Conservation (phyloP, 2,113 vertebrate species). For the Cranoglanis bouderius region DNA sequence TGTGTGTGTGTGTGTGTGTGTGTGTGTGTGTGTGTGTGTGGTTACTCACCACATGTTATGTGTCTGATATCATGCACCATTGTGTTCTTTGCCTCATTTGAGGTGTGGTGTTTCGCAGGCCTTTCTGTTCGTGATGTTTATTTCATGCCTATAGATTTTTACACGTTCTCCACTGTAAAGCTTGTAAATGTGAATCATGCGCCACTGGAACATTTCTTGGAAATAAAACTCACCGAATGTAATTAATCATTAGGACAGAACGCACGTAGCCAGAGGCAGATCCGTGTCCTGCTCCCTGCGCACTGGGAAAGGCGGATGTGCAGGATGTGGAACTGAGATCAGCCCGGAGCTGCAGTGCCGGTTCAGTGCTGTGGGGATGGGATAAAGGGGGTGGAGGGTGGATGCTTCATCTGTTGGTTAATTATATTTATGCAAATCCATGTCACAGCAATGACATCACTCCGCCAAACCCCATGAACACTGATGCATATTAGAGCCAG, state of each 20-base stretch:
- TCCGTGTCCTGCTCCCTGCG: neutral
- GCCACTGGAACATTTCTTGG: neutral
- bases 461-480: neutral
- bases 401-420: slow-evolving; percentile 17
- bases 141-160: neutral
- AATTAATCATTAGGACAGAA: neutral
- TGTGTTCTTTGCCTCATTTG: neutral
- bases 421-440: slow-evolving; percentile 31
- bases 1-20: slow-evolving; percentile 23
- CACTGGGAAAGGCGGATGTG: neutral
- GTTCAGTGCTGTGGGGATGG: neutral
- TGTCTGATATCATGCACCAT: neutral
- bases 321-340: slow-evolving; percentile 16
- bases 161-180: neutral
- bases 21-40: slow-evolving; percentile 22
- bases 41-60: neutral
- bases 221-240: neutral
- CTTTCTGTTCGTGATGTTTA: neutral
- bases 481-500: neutral
- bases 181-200: neutral
- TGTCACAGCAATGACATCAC: slow-evolving; percentile 13
- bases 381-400: neutral
- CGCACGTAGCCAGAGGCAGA: neutral
- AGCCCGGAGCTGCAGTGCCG: slow-evolving; percentile 4
- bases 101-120: neutral